A percentile compares a stretch with the other conserved stretches of the same genome.
These are phyloP conservation scores for Dinothrombium tinctorium DNA, from an alignment of 1,140 invertebrate species.

Conservation along the genomic window DNA sequence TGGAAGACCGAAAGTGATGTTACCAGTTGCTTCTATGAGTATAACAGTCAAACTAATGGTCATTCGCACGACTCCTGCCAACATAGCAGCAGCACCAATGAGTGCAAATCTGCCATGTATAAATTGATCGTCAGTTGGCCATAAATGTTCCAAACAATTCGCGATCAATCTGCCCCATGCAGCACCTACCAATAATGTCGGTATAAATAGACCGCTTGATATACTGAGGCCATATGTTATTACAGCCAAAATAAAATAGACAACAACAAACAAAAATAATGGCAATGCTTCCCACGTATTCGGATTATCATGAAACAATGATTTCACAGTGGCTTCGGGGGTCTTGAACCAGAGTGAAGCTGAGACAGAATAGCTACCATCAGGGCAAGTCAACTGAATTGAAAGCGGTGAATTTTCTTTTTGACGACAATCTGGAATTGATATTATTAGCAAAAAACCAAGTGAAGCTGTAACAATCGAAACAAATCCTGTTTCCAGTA, in stretches of 20 bases:
- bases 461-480: constrained; percentile 55
- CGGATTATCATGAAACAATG: constrained; percentile 45
- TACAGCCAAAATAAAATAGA: constrained; percentile 70
- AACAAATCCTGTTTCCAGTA: constrained; percentile 63
- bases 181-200: constrained; percentile 74
- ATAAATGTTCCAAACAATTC: constrained; percentile 9
- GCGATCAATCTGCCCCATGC: constrained; percentile 75
- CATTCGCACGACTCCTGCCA: constrained; percentile 92
- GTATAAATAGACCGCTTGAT: constrained; percentile 92
- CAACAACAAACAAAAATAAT: constrained; percentile 49
- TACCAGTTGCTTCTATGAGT: constrained; percentile 84
- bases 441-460: constrained; percentile 68
- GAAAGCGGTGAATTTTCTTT: constrained; percentile 15
- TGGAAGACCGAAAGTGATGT: constrained; percentile 63
- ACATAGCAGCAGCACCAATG: constrained; percentile 78
- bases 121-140: constrained; percentile 15
- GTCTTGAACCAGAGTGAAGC: constrained; percentile 90
- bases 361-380: constrained; percentile 69
- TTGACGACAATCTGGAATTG: constrained; percentile 50
- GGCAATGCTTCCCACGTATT: constrained; percentile 62
- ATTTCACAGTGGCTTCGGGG: constrained; percentile 73
- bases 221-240: constrained; percentile 85
- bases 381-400: constrained; percentile 56
- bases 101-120: constrained; percentile 68
- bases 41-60: constrained; percentile 86